A percentile compares a stretch with the other conserved stretches of the same genome.
Conservation (phyloP, 2,113 vertebrate species). For the Cyrtonyx montezumae region DNA sequence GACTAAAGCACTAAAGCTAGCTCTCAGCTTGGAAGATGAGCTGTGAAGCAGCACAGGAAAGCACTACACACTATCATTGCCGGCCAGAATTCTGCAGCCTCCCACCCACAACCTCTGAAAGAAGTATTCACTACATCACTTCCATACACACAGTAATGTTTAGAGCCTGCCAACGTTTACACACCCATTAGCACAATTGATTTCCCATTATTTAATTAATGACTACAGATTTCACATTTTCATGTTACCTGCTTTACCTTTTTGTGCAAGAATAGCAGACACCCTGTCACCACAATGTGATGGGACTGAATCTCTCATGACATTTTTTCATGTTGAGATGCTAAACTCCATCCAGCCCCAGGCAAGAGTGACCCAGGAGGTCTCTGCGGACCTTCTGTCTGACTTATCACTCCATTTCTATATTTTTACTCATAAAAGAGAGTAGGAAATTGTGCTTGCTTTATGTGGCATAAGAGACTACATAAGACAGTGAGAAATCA, state of each 20-base stretch:
- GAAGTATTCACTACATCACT: not conserved
- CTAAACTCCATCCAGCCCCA: not conserved
- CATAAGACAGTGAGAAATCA: not conserved
- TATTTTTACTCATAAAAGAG: not conserved
- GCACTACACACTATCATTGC: not conserved
- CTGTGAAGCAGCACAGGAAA: not conserved
- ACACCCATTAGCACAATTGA: conserved; percentile 11
- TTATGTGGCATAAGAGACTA: not conserved
- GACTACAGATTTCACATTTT: conserved; percentile 12
- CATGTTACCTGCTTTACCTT: not conserved
- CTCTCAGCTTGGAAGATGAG: not conserved
- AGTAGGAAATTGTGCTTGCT: not conserved
- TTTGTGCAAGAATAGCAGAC: not conserved
- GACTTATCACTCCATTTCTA: accelerated
- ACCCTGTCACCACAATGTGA: not conserved
- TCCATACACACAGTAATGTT: not conserved
- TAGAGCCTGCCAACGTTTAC: not conserved
- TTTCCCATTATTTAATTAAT: conserved; percentile 42
- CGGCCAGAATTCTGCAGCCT: not conserved
- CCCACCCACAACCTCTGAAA: not conserved
- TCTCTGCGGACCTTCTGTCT: not conserved
- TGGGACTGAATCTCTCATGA: not conserved
- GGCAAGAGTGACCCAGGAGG: not conserved
- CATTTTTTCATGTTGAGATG: not conserved
- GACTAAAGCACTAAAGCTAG: not conserved